Base-by-base conservation (phyloP, 2,113 vertebrate species). In the Cinclus cinclus region DNA sequence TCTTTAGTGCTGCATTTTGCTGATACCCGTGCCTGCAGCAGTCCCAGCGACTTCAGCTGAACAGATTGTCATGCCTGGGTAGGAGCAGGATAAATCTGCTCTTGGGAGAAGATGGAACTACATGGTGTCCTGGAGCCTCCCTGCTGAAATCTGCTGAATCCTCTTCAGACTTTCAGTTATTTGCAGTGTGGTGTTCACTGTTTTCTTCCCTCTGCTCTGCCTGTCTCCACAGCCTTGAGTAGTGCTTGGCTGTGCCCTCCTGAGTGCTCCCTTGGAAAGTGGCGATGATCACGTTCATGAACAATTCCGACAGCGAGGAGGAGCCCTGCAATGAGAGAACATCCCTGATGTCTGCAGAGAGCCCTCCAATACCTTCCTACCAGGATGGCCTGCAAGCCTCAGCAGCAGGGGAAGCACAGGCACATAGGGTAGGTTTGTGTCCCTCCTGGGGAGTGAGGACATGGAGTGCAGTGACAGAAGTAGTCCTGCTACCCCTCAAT, bases 311-410 rank as follows among this genome's bases (percentile, higher is more conserved):
- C 95, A 99, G 98, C 0, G 99, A 99, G 44, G 99, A 99, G 18
- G 99, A 99, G 85, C 96, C 97, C 27, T 99, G 98, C 84, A 98
- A 98, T 42, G 99, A 99, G 91, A 98, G 99, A 95, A 99, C 99
- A 2, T 99, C 99, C 18, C 94, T 99, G 96, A 99, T 99, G 94
- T 98, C 98, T 6, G 97, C 98, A 0, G 98, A 98, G 97, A 99
- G 98, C 83, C 99, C 99, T 5, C 74, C 91, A 0, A 76, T 98
- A 0, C 98, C 98, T 15, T 97, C 98, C 74, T 99, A 99, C 97
- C 98, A 96, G 50, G 98, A 98, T 4, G 98, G 97, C 31, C 39
- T 91, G 11, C 98, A 95, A 73, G 85, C 83, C 28, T 87, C 90
- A 0, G 96, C 96, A 60, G 86, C 97, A 1, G 73, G 84, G 10